These are phyloP conservation scores for Caenorhabditis remanei DNA, from an alignment of 1,140 invertebrate species.

Conservation along the genomic window DNA sequence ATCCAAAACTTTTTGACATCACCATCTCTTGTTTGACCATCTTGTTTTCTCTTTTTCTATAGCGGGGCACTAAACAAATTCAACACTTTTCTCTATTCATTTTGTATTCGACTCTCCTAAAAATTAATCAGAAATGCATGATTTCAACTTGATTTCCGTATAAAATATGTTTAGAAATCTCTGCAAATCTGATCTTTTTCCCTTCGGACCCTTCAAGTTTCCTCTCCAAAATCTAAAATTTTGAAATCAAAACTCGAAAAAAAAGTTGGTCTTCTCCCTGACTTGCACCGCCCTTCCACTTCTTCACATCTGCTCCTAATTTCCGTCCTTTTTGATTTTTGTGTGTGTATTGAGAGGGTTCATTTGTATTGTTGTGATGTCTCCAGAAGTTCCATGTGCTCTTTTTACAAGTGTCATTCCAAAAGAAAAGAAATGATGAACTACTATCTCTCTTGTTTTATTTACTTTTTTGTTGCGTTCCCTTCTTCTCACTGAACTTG, in stretches of 20 bases:
- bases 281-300: constrained; percentile 3
- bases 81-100: background rate
- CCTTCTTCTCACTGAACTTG: constrained; percentile 42
- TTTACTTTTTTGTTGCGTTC: constrained; percentile 18
- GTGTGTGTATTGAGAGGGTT: background rate
- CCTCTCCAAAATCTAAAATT: background rate
- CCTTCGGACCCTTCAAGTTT: no score
- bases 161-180: no score
- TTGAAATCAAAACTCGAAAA: background rate
- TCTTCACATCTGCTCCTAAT: constrained; percentile 52
- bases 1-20: constrained; percentile 54
- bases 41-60: background rate
- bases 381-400: constrained; percentile 43
- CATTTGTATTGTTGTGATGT: background rate
- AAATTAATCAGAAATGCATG: no score
- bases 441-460: background rate
- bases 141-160: no score
- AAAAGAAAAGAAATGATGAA: background rate
- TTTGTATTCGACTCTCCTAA: background rate
- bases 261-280: background rate
- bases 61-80: background rate
- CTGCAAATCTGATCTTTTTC: no score
- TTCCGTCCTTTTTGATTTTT: constrained; percentile 48
- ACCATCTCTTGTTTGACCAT: constrained; percentile 35
- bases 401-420: background rate